Conservation (phyloP, 2,113 vertebrate species). For the Gobiocypris rarus region DNA sequence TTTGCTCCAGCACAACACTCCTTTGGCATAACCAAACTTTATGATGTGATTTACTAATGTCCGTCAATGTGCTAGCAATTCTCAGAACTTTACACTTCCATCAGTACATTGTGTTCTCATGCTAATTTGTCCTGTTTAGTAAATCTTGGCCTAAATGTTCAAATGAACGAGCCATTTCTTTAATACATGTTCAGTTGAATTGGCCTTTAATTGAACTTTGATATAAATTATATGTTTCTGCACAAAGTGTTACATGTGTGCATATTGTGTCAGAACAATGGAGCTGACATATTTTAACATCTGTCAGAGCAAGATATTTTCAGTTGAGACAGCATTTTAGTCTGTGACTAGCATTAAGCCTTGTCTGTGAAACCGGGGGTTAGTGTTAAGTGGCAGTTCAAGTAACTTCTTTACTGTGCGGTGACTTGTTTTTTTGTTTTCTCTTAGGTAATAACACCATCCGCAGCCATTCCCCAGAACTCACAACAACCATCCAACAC, state of each 20-base stretch:
- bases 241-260: not conserved
- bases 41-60: not conserved
- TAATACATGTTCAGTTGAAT: not conserved
- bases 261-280: no score
- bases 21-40: not conserved
- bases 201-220: not conserved
- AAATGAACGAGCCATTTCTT: not conserved
- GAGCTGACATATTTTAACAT: no score
- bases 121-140: conserved; percentile 1
- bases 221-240: not conserved
- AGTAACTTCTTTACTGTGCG: no score
- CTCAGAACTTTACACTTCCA: not conserved
- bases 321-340: no score
- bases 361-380: not conserved
- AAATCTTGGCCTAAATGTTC: not conserved
- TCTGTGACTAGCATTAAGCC: no score
- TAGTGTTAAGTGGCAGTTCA: not conserved
- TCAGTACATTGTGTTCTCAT: conserved; percentile 2
- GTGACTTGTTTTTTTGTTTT: no score
- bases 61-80: not conserved
- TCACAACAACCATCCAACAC: not conserved
- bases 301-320: no score
- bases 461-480: not conserved
- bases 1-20: not conserved
- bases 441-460: not conserved